Evolutionary conservation across 2,113 vertebrate species (phyloP).

Genomic region (Neogobius melanostomus): DNA sequence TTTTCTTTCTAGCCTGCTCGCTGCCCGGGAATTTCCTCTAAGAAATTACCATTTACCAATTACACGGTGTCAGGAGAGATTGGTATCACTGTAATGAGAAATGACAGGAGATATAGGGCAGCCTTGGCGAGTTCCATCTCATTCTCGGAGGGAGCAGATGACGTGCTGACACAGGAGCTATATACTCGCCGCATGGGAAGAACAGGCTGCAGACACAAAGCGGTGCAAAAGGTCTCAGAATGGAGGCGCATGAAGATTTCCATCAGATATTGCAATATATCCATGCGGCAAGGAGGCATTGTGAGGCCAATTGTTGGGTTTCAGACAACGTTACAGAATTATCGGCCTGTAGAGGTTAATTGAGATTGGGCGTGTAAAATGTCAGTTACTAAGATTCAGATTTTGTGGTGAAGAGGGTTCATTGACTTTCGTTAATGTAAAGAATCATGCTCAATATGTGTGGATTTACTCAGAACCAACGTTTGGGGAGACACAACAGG

Average conservation of each 20-base stretch:
- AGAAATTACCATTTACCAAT: slow-evolving; percentile 76
- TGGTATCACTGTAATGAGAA: slow-evolving; percentile 74
- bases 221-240: slow-evolving; percentile 9
- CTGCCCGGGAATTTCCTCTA: slow-evolving; percentile 60
- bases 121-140: slow-evolving; percentile 54
- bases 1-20: slow-evolving; percentile 39
- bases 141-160: slow-evolving; percentile 61
- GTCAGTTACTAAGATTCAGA: too few relatives aligned
- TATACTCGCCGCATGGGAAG: slow-evolving; percentile 34
- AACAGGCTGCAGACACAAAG: slow-evolving; percentile 21
- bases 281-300: too few relatives aligned
- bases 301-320: too few relatives aligned
- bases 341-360: too few relatives aligned
- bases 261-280: slow-evolving; percentile 34
- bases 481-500: too few relatives aligned
- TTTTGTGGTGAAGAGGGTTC: too few relatives aligned
- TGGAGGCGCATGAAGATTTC: slow-evolving; percentile 38
- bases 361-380: too few relatives aligned
- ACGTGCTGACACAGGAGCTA: slow-evolving; percentile 63
- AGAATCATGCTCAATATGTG: too few relatives aligned
- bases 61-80: slow-evolving; percentile 73
- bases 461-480: too few relatives aligned
- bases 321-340: too few relatives aligned
- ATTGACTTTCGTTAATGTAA: too few relatives aligned
- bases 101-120: slow-evolving; percentile 69